phyloP scores from a whole-genome alignment of 2,888 invertebrate species.

The Eledona agricola region DNA sequence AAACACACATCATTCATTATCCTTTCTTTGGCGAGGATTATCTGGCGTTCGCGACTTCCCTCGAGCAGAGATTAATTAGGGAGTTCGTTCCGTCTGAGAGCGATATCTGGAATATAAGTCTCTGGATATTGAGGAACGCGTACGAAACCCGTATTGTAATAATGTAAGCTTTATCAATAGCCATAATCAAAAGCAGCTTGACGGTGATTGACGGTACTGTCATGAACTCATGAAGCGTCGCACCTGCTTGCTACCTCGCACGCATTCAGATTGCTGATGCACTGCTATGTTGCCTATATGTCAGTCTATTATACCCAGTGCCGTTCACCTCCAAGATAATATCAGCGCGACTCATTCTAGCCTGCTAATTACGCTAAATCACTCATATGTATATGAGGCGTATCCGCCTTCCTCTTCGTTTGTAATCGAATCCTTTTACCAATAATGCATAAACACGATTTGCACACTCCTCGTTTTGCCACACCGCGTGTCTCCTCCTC shows the following conservation, averaged over 20 bases:
- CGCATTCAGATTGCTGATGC: constrained; percentile 36
- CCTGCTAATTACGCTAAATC: constrained; percentile 50
- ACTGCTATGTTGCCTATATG: constrained; percentile 32
- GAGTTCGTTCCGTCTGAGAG: constrained; percentile 8
- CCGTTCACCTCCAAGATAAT: constrained; percentile 49
- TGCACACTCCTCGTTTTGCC: too few species aligned
- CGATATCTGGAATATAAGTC: constrained; percentile 20
- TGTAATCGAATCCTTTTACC: constrained; percentile 38
- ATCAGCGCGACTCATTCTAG: constrained; percentile 47
- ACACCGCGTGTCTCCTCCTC: constrained; percentile 19
- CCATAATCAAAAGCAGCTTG: constrained; percentile 40
- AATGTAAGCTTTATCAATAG: constrained; percentile 35
- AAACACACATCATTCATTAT: constrained; percentile 26
- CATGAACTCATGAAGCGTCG: constrained; percentile 39
- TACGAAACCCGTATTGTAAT: constrained; percentile 30
- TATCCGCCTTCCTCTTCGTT: constrained; percentile 46
- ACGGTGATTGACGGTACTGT: constrained; percentile 42
- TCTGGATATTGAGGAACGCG: constrained; percentile 19
- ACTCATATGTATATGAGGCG: constrained; percentile 47
- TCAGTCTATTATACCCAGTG: constrained; percentile 35
- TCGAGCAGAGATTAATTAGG: constrained; percentile 22
- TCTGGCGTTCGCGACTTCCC: constrained; percentile 6
- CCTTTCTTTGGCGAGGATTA: constrained; percentile 17
- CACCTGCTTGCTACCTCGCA: constrained; percentile 39
- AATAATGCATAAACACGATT: too few species aligned